Evolutionary conservation across 1,140 invertebrate species (phyloP), one percentile per base, ranked within the genome.

Genomic region (Cheumatopsyche charites): DNA sequence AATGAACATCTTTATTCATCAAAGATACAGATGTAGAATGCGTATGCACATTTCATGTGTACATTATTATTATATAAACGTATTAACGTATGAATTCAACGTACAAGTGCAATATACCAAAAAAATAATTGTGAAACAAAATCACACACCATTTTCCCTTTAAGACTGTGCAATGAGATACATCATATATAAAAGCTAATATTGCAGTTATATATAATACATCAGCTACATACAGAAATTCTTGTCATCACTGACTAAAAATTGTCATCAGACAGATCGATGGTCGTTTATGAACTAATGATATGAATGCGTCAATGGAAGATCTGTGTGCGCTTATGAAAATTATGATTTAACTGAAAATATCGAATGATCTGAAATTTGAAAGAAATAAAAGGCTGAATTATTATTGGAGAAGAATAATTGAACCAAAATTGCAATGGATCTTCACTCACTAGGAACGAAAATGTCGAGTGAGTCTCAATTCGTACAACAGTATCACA

Each of bases 51-150:
- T 52, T 52, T 52, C 15, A n/a, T 47, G 15, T 47, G 45, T 52
- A 19, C 19, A 19, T 52, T 15, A 17, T n/a, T n/a, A n/a, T 11
- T 52, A 52, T 52, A 52, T 52, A 52, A 52, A 52, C 19, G 19
- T 52, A 52, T 52, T 52, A 52, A 52, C 15, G 47, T 52, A 52
- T 52, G 47, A 52, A 52, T 15, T 52, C 19, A 17, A 52, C 47
- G 47, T 17, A 52, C 19, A 52, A 17, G 47, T 52, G 47, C 47
- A 52, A 52, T 17, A 52, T 52, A 17, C 15, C 7, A 52, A 52
- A 9, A 17, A n/a, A 45, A 45, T 4, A 4, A 2, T 17, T 17
- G 19, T 17, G 19, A 52, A 52, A 52, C 6, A 52, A 52, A 17
- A 9, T 17, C 1, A 52, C 19, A 15, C 19, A 19, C 47, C 29